Evolutionary conservation across 2,797 vertebrate genomes (phyloP).

Genomic region (Paratrypauchen microcephalus): DNA sequence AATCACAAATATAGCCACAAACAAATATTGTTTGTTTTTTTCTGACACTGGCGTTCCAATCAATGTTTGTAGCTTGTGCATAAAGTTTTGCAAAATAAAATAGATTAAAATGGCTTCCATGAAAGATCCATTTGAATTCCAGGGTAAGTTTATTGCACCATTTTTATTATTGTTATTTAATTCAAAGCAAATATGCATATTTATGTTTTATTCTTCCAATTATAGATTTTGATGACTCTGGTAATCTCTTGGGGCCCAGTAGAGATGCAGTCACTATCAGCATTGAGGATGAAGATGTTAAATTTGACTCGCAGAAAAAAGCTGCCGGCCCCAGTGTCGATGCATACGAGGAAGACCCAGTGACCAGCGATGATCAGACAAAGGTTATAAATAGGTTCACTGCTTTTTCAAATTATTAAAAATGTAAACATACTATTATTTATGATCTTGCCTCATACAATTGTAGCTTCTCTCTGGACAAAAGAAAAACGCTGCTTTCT

Average conservation of each 20-base stretch:
- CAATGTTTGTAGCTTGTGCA: not conserved
- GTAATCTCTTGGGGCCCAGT: slow-evolving; percentile 72
- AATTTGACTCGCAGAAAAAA: slow-evolving; percentile 68
- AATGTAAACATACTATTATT: not conserved
- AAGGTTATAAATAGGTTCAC: slow-evolving; percentile 74
- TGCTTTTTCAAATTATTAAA: not conserved
- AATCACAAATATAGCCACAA: too few species aligned
- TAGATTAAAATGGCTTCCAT: slow-evolving; percentile 78
- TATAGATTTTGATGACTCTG: slow-evolving; percentile 88
- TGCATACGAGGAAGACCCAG: slow-evolving; percentile 78
- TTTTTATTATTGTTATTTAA: not conserved
- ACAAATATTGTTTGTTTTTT: not conserved
- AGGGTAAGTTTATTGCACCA: slow-evolving; percentile 67
- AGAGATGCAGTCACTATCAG: slow-evolving; percentile 82
- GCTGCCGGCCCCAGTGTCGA: slow-evolving; percentile 55
- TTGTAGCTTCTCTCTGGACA: slow-evolving; percentile 87
- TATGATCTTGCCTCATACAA: not conserved
- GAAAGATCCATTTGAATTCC: slow-evolving; percentile 84
- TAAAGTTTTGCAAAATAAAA: not conserved
- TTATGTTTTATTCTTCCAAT: not conserved
- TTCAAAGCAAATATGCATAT: not conserved
- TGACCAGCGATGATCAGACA: slow-evolving; percentile 83
- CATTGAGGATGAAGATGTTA: slow-evolving; percentile 78
- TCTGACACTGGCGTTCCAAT: not conserved
- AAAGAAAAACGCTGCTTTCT: slow-evolving; percentile 91